Evolutionary conservation across 2,113 vertebrate genomes (phyloP).

Genomic region (Tamias sibiricus): DNA sequence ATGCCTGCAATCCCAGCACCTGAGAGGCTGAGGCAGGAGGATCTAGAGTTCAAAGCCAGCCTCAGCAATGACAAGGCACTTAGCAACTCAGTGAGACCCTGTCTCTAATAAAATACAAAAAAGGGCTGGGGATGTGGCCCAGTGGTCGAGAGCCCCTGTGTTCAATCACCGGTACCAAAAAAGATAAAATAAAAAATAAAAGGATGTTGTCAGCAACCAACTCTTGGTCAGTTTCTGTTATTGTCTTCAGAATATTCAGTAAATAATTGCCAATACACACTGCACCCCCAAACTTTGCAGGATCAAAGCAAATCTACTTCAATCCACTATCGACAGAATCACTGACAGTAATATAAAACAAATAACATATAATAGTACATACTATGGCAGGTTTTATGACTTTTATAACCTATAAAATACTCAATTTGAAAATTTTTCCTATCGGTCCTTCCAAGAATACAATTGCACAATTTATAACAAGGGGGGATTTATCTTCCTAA

Average conservation of each 20-base stretch:
- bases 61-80: too few relatives aligned
- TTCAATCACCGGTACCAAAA: too few relatives aligned
- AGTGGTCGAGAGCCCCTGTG: too few relatives aligned
- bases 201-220: neutral
- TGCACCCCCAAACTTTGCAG: neutral
- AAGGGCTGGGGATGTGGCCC: too few relatives aligned
- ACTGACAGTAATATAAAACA: neutral
- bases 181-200: too few relatives aligned
- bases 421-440: neutral
- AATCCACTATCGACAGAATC: neutral
- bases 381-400: neutral
- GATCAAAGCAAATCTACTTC: slow-evolving; percentile 2
- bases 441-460: neutral
- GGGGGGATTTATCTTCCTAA: neutral
- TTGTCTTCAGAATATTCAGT: neutral
- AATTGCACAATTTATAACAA: neutral
- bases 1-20: too few relatives aligned
- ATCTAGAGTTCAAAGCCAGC: too few relatives aligned
- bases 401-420: neutral
- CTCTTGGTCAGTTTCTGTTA: neutral
- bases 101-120: too few relatives aligned
- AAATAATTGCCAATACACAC: neutral
- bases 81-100: too few relatives aligned
- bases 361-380: neutral
- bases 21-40: too few relatives aligned